Conservation (phyloP, 2,797 vertebrate genomes). For the Pelobates cultripes region DNA sequence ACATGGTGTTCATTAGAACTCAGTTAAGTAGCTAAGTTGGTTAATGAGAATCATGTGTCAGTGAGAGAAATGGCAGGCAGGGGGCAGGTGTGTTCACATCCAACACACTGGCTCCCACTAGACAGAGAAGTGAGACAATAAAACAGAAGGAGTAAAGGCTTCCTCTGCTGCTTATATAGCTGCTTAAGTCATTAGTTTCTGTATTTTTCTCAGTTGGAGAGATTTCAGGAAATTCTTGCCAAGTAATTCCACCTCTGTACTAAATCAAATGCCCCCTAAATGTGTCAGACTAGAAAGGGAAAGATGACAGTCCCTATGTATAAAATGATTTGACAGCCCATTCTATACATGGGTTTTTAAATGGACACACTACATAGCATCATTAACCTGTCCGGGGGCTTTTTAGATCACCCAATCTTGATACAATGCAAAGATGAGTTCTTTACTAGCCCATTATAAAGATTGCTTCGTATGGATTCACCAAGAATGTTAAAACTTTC, state of each 20-base stretch:
- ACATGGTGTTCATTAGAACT: conserved; percentile 38
- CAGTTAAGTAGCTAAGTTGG: conserved; percentile 43
- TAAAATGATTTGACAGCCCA: conserved; percentile 21
- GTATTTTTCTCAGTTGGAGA: conserved; percentile 47
- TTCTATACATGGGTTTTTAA: too few relatives aligned
- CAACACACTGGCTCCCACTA: conserved; percentile 22
- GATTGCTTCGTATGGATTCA: too few relatives aligned
- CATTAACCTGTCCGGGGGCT: too few relatives aligned
- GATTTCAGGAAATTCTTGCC: conserved; percentile 36
- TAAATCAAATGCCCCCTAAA: conserved; percentile 45
- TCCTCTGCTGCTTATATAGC: conserved; percentile 44
- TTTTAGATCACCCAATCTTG: too few relatives aligned
- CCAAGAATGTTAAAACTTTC: too few relatives aligned
- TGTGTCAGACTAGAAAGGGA: conserved; percentile 28
- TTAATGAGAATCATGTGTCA: conserved; percentile 58
- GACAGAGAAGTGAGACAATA: conserved; percentile 24
- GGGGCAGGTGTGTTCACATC: conserved; percentile 49
- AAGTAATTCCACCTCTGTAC: conserved; percentile 46
- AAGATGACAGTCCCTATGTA: conserved; percentile 29
- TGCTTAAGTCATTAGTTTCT: conserved; percentile 55
- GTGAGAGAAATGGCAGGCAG: conserved; percentile 33
- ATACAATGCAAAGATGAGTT: too few relatives aligned
- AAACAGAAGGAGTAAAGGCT: conserved; percentile 20
- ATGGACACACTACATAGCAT: too few relatives aligned
- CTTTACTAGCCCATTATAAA: too few relatives aligned